Conservation (phyloP, 2,888 invertebrate genomes). For the Rhaphigaster nebulosa region DNA sequence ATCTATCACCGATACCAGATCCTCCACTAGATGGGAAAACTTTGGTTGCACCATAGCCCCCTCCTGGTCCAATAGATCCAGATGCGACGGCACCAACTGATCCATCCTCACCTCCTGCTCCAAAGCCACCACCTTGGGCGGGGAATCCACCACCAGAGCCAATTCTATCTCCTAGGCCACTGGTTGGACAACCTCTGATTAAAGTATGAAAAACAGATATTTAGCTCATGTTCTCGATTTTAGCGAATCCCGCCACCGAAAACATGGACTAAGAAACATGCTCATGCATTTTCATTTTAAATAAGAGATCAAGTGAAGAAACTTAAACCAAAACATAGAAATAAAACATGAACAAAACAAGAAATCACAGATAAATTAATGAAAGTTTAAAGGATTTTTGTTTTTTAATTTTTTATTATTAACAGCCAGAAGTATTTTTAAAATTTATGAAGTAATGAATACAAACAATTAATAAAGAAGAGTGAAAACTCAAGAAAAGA, state of each 20-base stretch:
- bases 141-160: conserved; percentile 29
- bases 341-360: background rate
- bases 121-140: background rate
- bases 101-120: background rate
- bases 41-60: conserved; percentile 63
- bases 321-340: background rate
- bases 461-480: too few relatives aligned
- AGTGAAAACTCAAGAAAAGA: too few relatives aligned
- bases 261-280: conserved; percentile 48
- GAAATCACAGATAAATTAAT: background rate
- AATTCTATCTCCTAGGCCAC: conserved; percentile 40
- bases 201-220: background rate
- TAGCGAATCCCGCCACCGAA: conserved; percentile 39
- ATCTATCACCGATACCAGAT: conserved; percentile 60
- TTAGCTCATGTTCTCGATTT: conserved; percentile 47
- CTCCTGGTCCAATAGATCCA: conserved; percentile 62
- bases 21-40: conserved; percentile 60
- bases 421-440: background rate
- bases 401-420: background rate
- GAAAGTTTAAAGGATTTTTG: background rate
- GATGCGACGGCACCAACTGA: conserved; percentile 55
- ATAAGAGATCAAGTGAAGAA: background rate
- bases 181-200: conserved; percentile 54
- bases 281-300: conserved; percentile 20
- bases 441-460: background rate